phyloP scores from a whole-genome alignment of 2,888 invertebrate species.

The Drosophila tripunctata region DNA sequence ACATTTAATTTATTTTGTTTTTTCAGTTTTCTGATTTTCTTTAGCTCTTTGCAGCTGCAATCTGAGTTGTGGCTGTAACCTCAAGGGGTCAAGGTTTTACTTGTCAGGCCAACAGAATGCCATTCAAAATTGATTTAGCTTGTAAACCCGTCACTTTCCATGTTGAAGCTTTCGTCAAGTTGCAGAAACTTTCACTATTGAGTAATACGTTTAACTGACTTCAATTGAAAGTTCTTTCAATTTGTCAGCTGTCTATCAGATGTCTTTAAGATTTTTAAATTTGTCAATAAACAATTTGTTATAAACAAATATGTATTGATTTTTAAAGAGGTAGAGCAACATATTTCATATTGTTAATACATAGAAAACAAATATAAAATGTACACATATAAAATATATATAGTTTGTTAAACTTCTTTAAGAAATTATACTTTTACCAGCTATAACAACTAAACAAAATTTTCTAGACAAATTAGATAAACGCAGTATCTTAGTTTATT shows the following conservation, averaged over 20 bases:
- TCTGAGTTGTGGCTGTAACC: constrained; percentile 2
- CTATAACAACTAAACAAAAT: too few species aligned
- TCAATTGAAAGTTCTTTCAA: constrained; percentile 18
- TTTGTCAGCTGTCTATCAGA: background rate
- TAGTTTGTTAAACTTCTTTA: too few species aligned
- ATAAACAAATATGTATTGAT: too few species aligned
- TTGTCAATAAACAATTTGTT: too few species aligned
- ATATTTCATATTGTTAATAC: too few species aligned
- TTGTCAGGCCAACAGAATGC: constrained; percentile 11
- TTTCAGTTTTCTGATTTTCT: background rate
- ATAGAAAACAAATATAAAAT: too few species aligned
- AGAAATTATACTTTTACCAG: too few species aligned
- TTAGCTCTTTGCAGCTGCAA: constrained; percentile 12
- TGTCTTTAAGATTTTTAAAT: background rate
- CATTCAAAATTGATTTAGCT: constrained; percentile 15
- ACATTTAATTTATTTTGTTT: constrained; percentile 28
- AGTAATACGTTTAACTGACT: background rate
- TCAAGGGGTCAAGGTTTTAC: constrained; percentile 26
- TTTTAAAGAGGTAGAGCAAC: too few species aligned
- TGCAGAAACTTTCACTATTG: constrained; percentile 19
- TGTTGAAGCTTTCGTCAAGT: constrained; percentile 2
- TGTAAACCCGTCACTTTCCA: constrained; percentile 23
- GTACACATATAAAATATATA: too few species aligned
- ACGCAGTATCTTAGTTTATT: too few species aligned
- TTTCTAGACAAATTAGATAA: too few species aligned